A percentile compares a stretch with the other conserved stretches of the same genome.
phyloP scores from a whole-genome alignment of 2,888 invertebrate species.

The Drosophila melanosoma region DNA sequence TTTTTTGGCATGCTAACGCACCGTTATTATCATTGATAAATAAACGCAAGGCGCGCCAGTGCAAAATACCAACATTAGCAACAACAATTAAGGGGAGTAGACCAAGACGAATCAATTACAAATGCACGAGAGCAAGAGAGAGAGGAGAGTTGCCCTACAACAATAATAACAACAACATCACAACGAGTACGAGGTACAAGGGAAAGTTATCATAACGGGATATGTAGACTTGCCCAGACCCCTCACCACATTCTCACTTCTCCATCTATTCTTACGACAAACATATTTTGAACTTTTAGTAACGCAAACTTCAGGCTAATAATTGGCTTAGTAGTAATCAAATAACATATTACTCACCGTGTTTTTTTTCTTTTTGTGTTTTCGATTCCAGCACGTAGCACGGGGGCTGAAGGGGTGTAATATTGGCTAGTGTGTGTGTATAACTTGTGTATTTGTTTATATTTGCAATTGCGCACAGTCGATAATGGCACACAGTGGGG shows the following conservation, averaged over 20 bases:
- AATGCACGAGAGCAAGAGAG: constrained; percentile 1
- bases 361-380: constrained; percentile 45
- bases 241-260: not conserved
- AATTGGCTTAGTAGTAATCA: constrained; percentile 61
- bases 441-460: constrained; percentile 50
- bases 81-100: constrained; percentile 45
- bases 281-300: constrained; percentile 8
- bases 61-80: constrained; percentile 1
- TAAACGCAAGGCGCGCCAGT: constrained; percentile 40
- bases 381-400: constrained; percentile 39
- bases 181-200: constrained; percentile 38
- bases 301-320: constrained; percentile 31
- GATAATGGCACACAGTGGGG: constrained; percentile 24
- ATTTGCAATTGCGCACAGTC: constrained; percentile 29
- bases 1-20: constrained; percentile 40
- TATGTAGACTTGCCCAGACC: constrained; percentile 1
- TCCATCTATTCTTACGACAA: not conserved
- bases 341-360: constrained; percentile 71
- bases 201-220: constrained; percentile 52
- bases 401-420: constrained; percentile 37
- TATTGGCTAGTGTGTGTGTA: constrained; percentile 33
- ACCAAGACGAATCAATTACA: constrained; percentile 37
- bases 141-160: constrained; percentile 25
- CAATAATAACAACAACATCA: constrained; percentile 19
- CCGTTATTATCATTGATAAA: constrained; percentile 40